phyloP scores from a whole-genome alignment of 1,140 invertebrate genomes.

The Pseudachorutes palmiensis region DNA sequence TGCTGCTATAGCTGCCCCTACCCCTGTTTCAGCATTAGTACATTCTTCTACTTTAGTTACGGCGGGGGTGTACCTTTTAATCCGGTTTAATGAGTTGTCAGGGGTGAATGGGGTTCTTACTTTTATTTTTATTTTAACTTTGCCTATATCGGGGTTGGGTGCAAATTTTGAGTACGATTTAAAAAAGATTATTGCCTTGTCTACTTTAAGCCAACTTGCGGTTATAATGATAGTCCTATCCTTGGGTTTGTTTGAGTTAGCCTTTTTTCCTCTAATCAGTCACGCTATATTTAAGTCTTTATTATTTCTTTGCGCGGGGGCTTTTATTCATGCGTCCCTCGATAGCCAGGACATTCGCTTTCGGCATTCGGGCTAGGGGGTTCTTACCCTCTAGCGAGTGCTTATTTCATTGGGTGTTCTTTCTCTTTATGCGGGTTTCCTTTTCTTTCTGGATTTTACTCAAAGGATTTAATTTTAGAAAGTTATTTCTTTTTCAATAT shows the following conservation, averaged over 20 bases:
- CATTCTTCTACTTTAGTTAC: constrained; percentile 39
- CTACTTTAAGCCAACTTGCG: constrained; percentile 37
- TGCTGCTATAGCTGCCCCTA: constrained; percentile 38
- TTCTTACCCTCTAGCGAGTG: constrained; percentile 44
- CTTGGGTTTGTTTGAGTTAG: constrained; percentile 42
- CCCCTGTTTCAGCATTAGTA: constrained; percentile 38
- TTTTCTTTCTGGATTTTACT: constrained; percentile 57
- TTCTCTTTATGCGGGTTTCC: constrained; percentile 50
- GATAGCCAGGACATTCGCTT: constrained; percentile 59
- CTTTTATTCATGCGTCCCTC: constrained; percentile 53
- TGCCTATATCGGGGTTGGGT: constrained; percentile 18
- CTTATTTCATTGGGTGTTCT: constrained; percentile 48
- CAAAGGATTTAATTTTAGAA: constrained; percentile 57
- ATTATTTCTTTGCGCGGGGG: constrained; percentile 54
- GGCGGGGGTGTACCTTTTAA: constrained; percentile 36
- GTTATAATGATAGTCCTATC: constrained; percentile 50
- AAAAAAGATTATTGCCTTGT: constrained; percentile 37
- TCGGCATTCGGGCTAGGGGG: constrained; percentile 46
- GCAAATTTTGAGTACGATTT: constrained; percentile 36
- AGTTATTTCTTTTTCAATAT: constrained; percentile 44
- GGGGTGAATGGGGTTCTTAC: constrained; percentile 15
- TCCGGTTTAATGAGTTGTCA: constrained; percentile 22
- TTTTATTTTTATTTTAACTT: constrained; percentile 25
- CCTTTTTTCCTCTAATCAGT: constrained; percentile 55
- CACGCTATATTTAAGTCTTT: constrained; percentile 58